Percentiles rank a stretch among this genome's conserved stretches.
These are phyloP conservation scores for Yponomeuta plumbellus DNA, from an alignment of 2,888 invertebrate species.

Conservation along the genomic window DNA sequence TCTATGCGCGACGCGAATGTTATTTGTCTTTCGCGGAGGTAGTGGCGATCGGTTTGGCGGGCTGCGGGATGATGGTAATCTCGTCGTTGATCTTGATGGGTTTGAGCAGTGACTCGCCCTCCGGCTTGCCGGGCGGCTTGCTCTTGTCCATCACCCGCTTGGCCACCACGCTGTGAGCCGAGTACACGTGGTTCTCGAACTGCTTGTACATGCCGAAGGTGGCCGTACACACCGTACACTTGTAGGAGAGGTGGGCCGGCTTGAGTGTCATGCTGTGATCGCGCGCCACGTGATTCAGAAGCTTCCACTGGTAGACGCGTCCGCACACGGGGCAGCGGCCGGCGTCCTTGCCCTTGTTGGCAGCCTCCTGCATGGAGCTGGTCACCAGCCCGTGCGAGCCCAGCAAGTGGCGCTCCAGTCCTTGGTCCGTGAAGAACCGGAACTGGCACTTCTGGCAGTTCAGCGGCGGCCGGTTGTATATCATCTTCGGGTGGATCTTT, in stretches of 20 bases:
- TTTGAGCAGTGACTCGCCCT: constrained; percentile 82
- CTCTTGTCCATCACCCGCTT: constrained; percentile 90
- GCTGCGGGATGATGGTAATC: constrained; percentile 94
- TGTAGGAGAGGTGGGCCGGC: constrained; percentile 95
- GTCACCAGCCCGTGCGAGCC: constrained; percentile 97
- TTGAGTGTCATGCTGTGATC: constrained; percentile 95
- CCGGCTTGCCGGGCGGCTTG: constrained; percentile 56
- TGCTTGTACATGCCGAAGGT: constrained; percentile 97
- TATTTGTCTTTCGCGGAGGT: constrained; percentile 71
- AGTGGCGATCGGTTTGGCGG: constrained; percentile 76
- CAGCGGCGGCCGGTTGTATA: constrained; percentile 94
- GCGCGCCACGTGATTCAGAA: constrained; percentile 92
- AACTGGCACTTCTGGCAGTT: constrained; percentile 98
- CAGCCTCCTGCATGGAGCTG: constrained; percentile 96
- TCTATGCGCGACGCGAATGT: constrained; percentile 27
- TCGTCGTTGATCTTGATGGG: constrained; percentile 93
- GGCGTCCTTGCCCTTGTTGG: constrained; percentile 95
- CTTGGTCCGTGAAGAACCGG: constrained; percentile 97
- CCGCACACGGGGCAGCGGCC: constrained; percentile 97
- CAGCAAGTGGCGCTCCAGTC: constrained; percentile 94
- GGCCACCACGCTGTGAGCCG: constrained; percentile 93
- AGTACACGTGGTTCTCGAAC: constrained; percentile 95
- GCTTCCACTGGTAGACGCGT: constrained; percentile 95
- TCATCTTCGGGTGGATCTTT: constrained; percentile 97
- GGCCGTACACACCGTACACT: constrained; percentile 96